These are phyloP conservation scores for Trichosurus vulpecula DNA, from an alignment of 2,797 vertebrate species.

Conservation along the genomic window DNA sequence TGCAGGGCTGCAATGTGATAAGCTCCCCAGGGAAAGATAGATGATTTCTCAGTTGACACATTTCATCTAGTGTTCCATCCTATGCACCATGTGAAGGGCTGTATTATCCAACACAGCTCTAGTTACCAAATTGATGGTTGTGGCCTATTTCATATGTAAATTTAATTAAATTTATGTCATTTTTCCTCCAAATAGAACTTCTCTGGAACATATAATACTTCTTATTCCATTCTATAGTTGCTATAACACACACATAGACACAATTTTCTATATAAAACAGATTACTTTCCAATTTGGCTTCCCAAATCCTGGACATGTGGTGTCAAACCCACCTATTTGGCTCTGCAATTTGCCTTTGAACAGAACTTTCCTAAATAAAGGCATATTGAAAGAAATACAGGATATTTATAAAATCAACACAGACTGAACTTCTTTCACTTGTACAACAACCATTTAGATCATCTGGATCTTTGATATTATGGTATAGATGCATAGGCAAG, in stretches of 20 bases:
- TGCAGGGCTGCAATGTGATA: not conserved
- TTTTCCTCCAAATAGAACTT: conserved; percentile 45
- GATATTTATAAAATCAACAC: not conserved
- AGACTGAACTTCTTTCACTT: not conserved
- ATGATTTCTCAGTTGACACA: not conserved
- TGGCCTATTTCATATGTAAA: conserved; percentile 50
- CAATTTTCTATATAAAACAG: conserved; percentile 9
- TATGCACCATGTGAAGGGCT: not conserved
- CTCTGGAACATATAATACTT: conserved; percentile 47
- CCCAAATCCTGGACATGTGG: not conserved
- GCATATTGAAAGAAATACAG: not conserved
- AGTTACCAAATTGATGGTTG: not conserved
- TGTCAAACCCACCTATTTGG: conserved; percentile 38
- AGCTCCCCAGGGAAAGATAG: not conserved
- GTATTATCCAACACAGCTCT: not conserved
- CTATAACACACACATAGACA: not conserved
- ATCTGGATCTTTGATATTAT: accelerated
- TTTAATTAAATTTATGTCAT: conserved; percentile 58
- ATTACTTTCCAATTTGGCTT: conserved; percentile 39
- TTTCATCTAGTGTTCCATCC: not conserved
- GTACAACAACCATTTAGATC: not conserved
- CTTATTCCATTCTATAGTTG: conserved; percentile 37
- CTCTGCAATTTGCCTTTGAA: not conserved
- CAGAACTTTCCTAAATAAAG: not conserved
- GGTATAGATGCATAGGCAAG: not conserved